These are phyloP conservation scores for Ceratina japonica DNA, from an alignment of 1,140 invertebrate genomes.

Conservation along the genomic window DNA sequence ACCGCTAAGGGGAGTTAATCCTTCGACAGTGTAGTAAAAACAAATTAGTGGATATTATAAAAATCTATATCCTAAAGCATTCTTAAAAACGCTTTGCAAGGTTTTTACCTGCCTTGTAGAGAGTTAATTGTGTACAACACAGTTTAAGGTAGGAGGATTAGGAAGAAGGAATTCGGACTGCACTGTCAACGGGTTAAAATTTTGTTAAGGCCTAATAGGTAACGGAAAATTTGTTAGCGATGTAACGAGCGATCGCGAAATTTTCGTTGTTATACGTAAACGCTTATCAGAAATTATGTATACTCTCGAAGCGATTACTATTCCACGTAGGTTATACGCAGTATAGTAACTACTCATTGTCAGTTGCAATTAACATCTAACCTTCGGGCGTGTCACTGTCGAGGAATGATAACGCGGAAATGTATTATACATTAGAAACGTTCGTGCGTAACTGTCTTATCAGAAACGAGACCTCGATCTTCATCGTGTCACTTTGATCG, in stretches of 20 bases:
- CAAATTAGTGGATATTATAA: too few relatives aligned
- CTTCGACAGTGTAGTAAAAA: too few relatives aligned
- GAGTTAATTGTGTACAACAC: too few relatives aligned
- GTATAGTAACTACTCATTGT: constrained; percentile 32
- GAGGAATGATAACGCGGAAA: constrained; percentile 1
- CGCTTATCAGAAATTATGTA: constrained; percentile 66
- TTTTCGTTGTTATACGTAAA: constrained; percentile 61
- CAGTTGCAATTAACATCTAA: constrained; percentile 59
- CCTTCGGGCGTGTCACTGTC: constrained; percentile 64
- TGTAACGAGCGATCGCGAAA: constrained; percentile 43
- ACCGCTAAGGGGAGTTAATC: constrained; percentile 61
- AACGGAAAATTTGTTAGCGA: constrained; percentile 59
- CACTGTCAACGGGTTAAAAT: constrained; percentile 41
- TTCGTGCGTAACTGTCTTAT: background rate
- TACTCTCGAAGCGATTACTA: constrained; percentile 68
- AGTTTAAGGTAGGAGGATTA: too few relatives aligned
- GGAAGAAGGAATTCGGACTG: too few relatives aligned
- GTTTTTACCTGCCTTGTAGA: too few relatives aligned
- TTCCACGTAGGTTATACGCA: constrained; percentile 55
- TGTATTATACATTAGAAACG: background rate
- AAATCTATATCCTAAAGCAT: too few relatives aligned
- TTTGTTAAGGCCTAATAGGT: constrained; percentile 71
- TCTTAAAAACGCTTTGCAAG: too few relatives aligned
- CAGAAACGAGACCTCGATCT: background rate
- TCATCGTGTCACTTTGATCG: background rate